Evolutionary conservation across 1,140 invertebrate genomes (phyloP), one percentile per base, ranked within the genome.

Genomic region (Drosophila novamexicana): DNA sequence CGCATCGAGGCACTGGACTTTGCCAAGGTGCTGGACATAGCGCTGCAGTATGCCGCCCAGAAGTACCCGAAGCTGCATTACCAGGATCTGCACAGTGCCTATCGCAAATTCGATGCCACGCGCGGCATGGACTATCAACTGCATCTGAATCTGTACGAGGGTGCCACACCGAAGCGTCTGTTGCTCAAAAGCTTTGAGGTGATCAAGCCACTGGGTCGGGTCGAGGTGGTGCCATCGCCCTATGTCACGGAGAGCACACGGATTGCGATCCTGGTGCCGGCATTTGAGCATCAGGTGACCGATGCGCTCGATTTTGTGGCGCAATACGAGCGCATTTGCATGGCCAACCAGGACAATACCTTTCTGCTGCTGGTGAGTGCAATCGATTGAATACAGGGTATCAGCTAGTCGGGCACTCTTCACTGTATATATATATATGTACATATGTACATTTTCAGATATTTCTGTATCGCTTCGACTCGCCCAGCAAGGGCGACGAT

Each of bases 241-340:
- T 98, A 98, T 92, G 97, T 98, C 2, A 98, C 97, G 0, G 98
- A 98, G 94, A 97, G 96, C 88, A 95, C 95, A 3, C 93, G 96
- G 75, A 94, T 98, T 1, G 95, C 95, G 76, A 93, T 98, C 59
- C 90, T 98, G 67, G 82, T 98, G 37, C 95, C 95, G 0, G 58
- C 82, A 4, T 92, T 90, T 18, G 85, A 91, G 65, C 91, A 93
- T 83, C 92, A 92, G 76, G 69, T 86, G 22, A 36, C 65, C 1
- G 90, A 93, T 68, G 79, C 90, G 2, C 78, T 94, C 12, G 93
- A 93, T 7, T 98, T 98, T 92, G 93, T 98, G 12, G 93, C 95
- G 47, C 93, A 94, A 65, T 98, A 97, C 91, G 94, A 95, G n/a
- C 93, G 94, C 65, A 93, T 93, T 1, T 96, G 96, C 67, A 95